Base-by-base conservation (phyloP, 1,140 invertebrate genomes). In the Charaxes varanes region DNA sequence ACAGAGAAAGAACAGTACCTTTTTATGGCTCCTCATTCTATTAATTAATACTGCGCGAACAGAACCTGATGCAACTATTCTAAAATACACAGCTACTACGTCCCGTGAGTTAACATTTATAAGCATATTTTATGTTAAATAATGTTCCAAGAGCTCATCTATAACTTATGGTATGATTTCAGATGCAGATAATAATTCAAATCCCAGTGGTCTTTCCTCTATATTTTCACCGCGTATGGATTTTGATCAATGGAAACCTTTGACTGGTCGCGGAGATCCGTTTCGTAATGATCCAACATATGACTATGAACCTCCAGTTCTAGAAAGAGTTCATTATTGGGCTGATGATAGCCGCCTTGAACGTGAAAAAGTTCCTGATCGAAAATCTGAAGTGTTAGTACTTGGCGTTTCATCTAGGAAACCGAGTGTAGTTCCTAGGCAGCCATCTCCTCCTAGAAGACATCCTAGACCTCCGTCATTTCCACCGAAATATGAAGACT, bases 251-350 rank as follows among this genome's bases (percentile, higher is more conserved):
- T 93, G 92, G 92, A 92, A 90, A 40, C 92, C 92, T 1, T 59
- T 91, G 22, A 83, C 87, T 15, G 92, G 91, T 4, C 87, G 90
- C 19, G 91, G 91, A 1, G 91, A 93, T 70, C 92, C 92, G 0
- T 59, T 93, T 12, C 91, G 92, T 52, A 93, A 93, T 57, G 92
- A 93, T 68, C 92, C 92, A 1, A 93, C 92, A 2, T 93, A 90
- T 57, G 91, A 93, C 57, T 93, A 93, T 60, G 91, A 92, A 11
- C 92, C 92, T 1, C 92, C 92, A 2, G 88, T 91, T 2, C 64
- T 93, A 15, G 91, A 93, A 16, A 78, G 87, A 10, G 92, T 93
- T 6, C 91, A 91, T 48, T 93, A 93, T 53, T 93, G 92, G 92
- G 77, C 90, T 7, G 90, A 91, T 23, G 69, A 85, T 16, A 49